Evolutionary conservation across 2,113 vertebrate genomes (phyloP).

Genomic region (Aphyosemion australe): DNA sequence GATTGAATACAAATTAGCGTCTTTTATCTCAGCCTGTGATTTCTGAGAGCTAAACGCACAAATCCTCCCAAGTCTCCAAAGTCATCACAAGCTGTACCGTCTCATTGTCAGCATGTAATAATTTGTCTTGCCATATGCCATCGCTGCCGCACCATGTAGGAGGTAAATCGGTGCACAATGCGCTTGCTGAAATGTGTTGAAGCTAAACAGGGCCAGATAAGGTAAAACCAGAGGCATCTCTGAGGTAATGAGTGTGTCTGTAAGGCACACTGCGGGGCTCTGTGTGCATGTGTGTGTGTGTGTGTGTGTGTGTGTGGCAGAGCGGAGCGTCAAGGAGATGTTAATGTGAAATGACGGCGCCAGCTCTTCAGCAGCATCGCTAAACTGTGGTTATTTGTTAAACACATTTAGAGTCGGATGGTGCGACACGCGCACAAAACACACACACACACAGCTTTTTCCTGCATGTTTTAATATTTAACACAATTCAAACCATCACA

Average conservation of each 20-base stretch:
- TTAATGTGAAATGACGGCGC: constrained; percentile 94
- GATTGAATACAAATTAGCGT: neutral
- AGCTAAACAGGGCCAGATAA: constrained; percentile 70
- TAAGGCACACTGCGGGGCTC: constrained; percentile 54
- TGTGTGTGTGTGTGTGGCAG: constrained; percentile 63
- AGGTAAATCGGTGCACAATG: constrained; percentile 57
- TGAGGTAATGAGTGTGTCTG: constrained; percentile 71
- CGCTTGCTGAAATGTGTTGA: constrained; percentile 59
- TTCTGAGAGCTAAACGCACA: constrained; percentile 4
- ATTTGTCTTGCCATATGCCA: constrained; percentile 58
- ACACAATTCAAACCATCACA: too few species aligned
- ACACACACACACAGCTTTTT: constrained; percentile 1
- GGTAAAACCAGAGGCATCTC: constrained; percentile 68
- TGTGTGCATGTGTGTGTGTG: constrained; percentile 7
- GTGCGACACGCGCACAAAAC: constrained; percentile 46
- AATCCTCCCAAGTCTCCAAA: constrained; percentile 30
- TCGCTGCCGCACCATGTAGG: constrained; percentile 52
- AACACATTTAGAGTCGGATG: constrained; percentile 91
- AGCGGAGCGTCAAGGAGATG: constrained; percentile 83
- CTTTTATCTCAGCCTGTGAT: constrained; percentile 9
- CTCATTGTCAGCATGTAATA: constrained; percentile 50
- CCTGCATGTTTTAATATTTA: too few species aligned
- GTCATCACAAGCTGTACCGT: constrained; percentile 22
- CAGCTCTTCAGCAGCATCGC: constrained; percentile 88
- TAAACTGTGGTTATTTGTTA: constrained; percentile 98